Evolutionary conservation across 2,113 vertebrate species (phyloP).

Genomic region (Gavia stellata): DNA sequence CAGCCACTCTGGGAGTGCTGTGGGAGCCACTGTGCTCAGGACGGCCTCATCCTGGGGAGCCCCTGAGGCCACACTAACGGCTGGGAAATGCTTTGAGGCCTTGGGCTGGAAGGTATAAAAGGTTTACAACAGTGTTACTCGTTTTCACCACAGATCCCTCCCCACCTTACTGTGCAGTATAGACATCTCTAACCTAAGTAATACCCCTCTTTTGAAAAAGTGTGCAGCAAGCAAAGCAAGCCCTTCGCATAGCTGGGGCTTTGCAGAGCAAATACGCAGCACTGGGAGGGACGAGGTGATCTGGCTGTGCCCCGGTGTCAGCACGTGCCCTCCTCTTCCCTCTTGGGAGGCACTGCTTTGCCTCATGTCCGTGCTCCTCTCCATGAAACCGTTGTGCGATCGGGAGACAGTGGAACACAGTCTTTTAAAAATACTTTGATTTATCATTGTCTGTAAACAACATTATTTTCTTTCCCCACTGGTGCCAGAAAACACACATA

Average conservation of each 20-base stretch:
- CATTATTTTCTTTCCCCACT: neutral
- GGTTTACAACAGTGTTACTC: rapidly evolving
- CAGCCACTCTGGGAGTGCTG: rapidly evolving
- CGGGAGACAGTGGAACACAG: neutral
- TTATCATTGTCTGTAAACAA: neutral
- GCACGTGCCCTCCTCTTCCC: neutral
- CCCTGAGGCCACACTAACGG: neutral
- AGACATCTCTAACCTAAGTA: rapidly evolving
- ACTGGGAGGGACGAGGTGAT: rapidly evolving
- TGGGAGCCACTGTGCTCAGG: rapidly evolving
- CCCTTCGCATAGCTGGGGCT: rapidly evolving
- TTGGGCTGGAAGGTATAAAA: neutral
- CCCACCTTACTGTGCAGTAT: neutral
- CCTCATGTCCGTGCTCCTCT: neutral
- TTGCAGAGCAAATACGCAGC: rapidly evolving
- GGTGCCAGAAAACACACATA: neutral
- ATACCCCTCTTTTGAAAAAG: neutral
- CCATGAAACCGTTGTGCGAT: neutral
- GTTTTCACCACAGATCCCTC: neutral
- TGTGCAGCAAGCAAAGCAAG: neutral
- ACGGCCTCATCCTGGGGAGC: rapidly evolving
- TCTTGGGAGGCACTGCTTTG: neutral
- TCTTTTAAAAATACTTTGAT: neutral
- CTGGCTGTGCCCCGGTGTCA: neutral
- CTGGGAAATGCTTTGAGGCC: neutral